A percentile compares a stretch with the other conserved stretches of the same genome.
Conservation (phyloP, 2,888 invertebrate genomes). For the Drosophila borealis region DNA sequence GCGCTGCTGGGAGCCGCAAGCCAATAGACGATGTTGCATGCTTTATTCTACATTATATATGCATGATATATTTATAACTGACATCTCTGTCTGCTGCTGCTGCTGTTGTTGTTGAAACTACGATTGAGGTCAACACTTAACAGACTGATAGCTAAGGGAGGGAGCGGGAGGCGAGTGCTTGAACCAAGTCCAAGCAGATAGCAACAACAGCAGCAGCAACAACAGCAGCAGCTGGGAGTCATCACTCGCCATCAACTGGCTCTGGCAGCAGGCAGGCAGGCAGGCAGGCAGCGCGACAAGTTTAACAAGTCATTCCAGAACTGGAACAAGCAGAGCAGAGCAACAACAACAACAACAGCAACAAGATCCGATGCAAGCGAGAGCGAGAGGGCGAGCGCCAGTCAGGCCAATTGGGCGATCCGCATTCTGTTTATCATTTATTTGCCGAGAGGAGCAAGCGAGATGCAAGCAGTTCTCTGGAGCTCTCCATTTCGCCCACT, state of each 20-base stretch:
- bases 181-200: slow-evolving; percentile 51
- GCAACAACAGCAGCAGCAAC: slow-evolving; percentile 23
- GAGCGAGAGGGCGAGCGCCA: background rate
- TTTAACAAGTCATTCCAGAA: slow-evolving; percentile 74
- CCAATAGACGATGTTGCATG: slow-evolving; percentile 1
- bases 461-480: background rate
- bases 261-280: background rate
- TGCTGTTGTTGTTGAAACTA: slow-evolving; percentile 50
- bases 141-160: slow-evolving; percentile 31
- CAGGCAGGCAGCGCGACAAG: slow-evolving; percentile 63
- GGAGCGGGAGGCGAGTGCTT: background rate
- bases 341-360: slow-evolving; percentile 38
- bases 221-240: slow-evolving; percentile 35
- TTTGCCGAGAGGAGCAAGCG: background rate
- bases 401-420: slow-evolving; percentile 23
- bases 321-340: slow-evolving; percentile 69
- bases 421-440: slow-evolving; percentile 30
- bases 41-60: slow-evolving; percentile 1
- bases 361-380: slow-evolving; percentile 27
- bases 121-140: slow-evolving; percentile 76
- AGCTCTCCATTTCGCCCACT: background rate
- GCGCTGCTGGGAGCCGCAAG: background rate
- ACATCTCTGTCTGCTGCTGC: slow-evolving; percentile 36
- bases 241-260: slow-evolving; percentile 16
- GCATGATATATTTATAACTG: slow-evolving; percentile 66